Evolutionary conservation across 2,797 vertebrate genomes (phyloP), one percentile per base, ranked within the genome.

Genomic region (Cottoperca gobio): DNA sequence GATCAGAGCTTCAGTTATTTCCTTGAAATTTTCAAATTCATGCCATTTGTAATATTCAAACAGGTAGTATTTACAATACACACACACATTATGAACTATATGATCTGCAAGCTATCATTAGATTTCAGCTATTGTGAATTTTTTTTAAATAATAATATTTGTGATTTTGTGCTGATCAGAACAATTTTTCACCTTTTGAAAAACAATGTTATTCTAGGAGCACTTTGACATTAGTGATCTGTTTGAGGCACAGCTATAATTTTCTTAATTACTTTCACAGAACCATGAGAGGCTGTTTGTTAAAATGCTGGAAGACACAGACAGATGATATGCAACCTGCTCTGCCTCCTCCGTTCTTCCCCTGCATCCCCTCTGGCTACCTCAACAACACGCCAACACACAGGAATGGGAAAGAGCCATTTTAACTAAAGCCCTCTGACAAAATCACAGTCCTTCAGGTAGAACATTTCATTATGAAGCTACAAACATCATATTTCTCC

Each of bases 261-360:
- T 91, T 92, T 83, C 82, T 79, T 86, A 91, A 92, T 82, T 89
- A 85, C 82, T 88, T 84, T 85, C 82, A 84, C 77, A 88, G 81
- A 89, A 88, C 67, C 65, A 70, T 63, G 77, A 83, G 82, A 89
- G 80, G 74, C 59, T 83, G 69, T 89, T 89, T 92, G 83, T 85
- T 89, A 84, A 73, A 86, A 73, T 68, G 82, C 73, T 81, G 71
- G 71, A 89, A 87, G 84, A 89, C 87, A 82, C 77, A 89, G 90
- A 92, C 81, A 70, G 82, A 90, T 91, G 90, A 92, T 83, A 78
- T 83, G 74, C 75, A 84, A 77, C 76, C 75, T 70, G 81, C 87
- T 90, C 79, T 82, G 88, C 88, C 79, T 90, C 88, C 80, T 82
- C 77, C 68, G 26, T 77, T 85, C 74, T 76, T 78, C 76, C 58